phyloP scores from a whole-genome alignment of 2,113 vertebrate genomes.

The Stegastes partitus region DNA sequence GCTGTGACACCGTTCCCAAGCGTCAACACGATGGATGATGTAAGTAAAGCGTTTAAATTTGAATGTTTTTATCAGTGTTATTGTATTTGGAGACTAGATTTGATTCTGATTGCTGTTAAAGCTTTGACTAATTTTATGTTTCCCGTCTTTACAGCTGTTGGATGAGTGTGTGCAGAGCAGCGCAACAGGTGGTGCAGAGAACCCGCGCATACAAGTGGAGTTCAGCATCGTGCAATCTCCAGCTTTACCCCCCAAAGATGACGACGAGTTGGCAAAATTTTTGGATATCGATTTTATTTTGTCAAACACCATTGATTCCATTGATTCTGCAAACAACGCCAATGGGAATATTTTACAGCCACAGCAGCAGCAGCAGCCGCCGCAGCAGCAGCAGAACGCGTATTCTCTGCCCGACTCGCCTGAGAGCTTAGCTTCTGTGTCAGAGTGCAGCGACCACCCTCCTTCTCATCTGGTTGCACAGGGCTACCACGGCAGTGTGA shows the following conservation, averaged over 20 bases:
- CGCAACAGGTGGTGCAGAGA: slow-evolving; percentile 57
- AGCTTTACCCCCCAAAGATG: slow-evolving; percentile 78
- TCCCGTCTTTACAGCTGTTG: slow-evolving; percentile 60
- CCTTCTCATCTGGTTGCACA: slow-evolving; percentile 74
- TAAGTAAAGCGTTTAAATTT: slow-evolving; percentile 68
- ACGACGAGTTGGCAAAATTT: slow-evolving; percentile 90
- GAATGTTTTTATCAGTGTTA: not conserved
- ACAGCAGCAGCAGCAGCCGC: not conserved
- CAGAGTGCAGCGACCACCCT: slow-evolving; percentile 84
- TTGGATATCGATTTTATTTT: slow-evolving; percentile 94
- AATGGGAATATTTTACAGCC: slow-evolving; percentile 39
- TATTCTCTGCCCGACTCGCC: slow-evolving; percentile 92
- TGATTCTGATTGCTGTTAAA: not conserved
- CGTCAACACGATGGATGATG: slow-evolving; percentile 73
- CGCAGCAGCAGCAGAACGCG: slow-evolving; percentile 69
- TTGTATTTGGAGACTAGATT: not conserved
- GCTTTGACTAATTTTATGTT: not conserved
- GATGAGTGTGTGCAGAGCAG: slow-evolving; percentile 53
- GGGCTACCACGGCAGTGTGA: slow-evolving; percentile 44
- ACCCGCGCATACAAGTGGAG: slow-evolving; percentile 80
- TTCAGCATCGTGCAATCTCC: slow-evolving; percentile 84
- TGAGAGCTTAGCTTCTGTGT: slow-evolving; percentile 87
- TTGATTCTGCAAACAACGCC: slow-evolving; percentile 23
- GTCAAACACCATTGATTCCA: slow-evolving; percentile 85
- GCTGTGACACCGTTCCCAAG: slow-evolving; percentile 66